Conservation (phyloP, 2,113 vertebrate species). For the Syngnathoides biaculeatus region DNA sequence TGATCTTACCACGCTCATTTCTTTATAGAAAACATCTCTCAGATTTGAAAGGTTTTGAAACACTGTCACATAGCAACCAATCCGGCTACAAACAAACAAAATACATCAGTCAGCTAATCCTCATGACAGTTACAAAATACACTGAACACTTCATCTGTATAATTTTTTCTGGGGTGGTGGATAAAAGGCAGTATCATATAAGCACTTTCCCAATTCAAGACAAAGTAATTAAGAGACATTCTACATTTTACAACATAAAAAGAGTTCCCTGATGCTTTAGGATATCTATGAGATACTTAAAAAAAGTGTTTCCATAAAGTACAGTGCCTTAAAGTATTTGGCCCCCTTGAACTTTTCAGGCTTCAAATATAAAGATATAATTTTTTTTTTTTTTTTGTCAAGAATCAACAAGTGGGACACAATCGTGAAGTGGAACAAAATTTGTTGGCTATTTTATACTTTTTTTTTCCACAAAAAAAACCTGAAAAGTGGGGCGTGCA, state of each 20-base stretch:
- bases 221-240: background rate
- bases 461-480: too few relatives aligned
- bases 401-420: too few relatives aligned
- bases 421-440: too few relatives aligned
- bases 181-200: background rate
- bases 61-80: slow-evolving; percentile 85
- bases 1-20: slow-evolving; percentile 89
- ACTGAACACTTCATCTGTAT: background rate
- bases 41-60: slow-evolving; percentile 93
- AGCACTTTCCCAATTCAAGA: background rate
- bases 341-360: too few relatives aligned
- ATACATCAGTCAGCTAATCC: background rate
- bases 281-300: too few relatives aligned
- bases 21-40: slow-evolving; percentile 91
- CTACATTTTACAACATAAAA: background rate
- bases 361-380: too few relatives aligned
- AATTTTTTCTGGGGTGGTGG: background rate
- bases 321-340: too few relatives aligned
- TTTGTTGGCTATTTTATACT: too few relatives aligned
- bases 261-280: too few relatives aligned
- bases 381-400: too few relatives aligned
- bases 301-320: too few relatives aligned
- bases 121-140: background rate
- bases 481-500: too few relatives aligned
- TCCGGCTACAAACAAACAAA: slow-evolving; percentile 71